Evolutionary conservation across 2,797 vertebrate genomes (phyloP).

Genomic region (Lepilemur ruficaudatus): DNA sequence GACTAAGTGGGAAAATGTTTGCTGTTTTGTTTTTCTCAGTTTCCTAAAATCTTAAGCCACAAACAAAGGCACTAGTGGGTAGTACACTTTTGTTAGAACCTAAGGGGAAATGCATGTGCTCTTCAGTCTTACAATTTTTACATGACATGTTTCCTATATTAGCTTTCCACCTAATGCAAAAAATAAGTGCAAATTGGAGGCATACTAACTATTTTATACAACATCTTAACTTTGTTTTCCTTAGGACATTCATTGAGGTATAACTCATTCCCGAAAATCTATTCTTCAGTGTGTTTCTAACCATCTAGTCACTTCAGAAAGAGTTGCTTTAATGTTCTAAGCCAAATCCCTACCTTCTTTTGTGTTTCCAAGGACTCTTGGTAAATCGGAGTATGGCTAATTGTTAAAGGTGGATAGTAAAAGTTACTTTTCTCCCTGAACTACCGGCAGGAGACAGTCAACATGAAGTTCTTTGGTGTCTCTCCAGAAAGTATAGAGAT

Average conservation of each 20-base stretch:
- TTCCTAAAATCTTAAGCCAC: neutral
- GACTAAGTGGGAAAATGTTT: neutral
- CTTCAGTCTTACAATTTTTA: neutral
- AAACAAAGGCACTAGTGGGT: neutral
- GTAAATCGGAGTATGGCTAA: neutral
- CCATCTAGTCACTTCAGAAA: neutral
- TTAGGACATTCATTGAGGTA: conserved; percentile 26
- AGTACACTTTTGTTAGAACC: neutral
- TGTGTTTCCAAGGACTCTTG: neutral
- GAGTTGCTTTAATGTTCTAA: neutral
- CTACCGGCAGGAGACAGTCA: neutral
- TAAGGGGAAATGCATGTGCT: neutral
- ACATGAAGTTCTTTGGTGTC: neutral
- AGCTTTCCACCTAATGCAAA: conserved; percentile 18
- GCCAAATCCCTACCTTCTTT: neutral
- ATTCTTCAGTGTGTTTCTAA: conserved; percentile 33
- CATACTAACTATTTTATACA: conserved; percentile 23
- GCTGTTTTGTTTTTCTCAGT: neutral
- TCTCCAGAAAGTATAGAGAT: neutral
- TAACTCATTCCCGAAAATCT: conserved; percentile 23
- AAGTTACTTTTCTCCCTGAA: neutral
- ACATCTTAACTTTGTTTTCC: conserved; percentile 25
- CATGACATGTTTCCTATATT: neutral
- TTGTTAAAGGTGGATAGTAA: neutral
- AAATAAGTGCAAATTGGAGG: conserved; percentile 41